Evolutionary conservation across 92 coral and sea anemone genomes (phyloP), one percentile per base, ranked within the genome.

Genomic region (Isaurus tuberculatus): DNA sequence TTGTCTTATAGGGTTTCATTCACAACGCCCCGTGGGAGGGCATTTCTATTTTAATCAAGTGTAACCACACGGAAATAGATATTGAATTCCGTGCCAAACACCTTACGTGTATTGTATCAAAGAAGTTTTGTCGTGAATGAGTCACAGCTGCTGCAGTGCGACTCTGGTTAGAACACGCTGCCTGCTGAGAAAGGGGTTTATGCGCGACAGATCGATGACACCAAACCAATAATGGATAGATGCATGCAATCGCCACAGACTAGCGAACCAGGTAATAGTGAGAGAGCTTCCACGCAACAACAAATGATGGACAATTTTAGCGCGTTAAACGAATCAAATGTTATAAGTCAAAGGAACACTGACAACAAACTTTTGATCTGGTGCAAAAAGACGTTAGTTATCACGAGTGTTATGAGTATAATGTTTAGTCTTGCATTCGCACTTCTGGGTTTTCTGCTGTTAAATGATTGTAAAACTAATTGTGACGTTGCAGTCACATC

Each of bases 371-470:
- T 75, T 0, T 4, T 53, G 9, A 43, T 26, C 37, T 77, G 48
- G 20, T 77, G 82, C 20, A 77, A 77, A 37, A 58, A 36, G 33
- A 22, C 82, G 4, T 77, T 77, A 4, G 74, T 93, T 29, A 64
- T 91, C 31, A 61, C 83, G 11, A 95, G 98, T 36, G 84, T 93
- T 46, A 23, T 87, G 8, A 63, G 88, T 46, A 91, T 93, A 67
- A 84, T 92, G 1, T 83, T 86, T 2, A 91, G 95, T 65, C 92
- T 93, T 70, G 88, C 89, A 28, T 85, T 93, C 79, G 98, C 98
- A 0, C 87, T 92, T 0, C 84, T 89, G 71, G 90, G 94, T 11
- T 93, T 89, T 57, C 60, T 89, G 23, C 83, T 93, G 19, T 79
- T 93, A 34, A 92, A 92, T 70, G 89, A 93, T 53, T 93, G 98